A percentile compares a stretch with the other conserved stretches of the same genome.
phyloP scores from a whole-genome alignment of 2,797 vertebrate species.

The Coregonus ussuriensis region DNA sequence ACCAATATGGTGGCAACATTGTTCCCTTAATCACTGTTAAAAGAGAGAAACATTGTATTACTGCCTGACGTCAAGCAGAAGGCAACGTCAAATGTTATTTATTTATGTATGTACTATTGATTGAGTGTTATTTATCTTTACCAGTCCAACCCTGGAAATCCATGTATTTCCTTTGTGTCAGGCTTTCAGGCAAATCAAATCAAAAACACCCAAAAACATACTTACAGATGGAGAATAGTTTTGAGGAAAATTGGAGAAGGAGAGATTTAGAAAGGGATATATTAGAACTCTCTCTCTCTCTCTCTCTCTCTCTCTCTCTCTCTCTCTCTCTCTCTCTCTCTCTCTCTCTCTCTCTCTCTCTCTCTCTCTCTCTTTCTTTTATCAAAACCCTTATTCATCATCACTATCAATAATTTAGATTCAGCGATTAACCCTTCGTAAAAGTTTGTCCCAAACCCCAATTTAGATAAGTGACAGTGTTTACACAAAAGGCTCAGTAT shows the following conservation, averaged over 20 bases:
- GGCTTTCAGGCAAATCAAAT: not conserved
- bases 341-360: not conserved
- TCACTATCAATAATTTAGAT: constrained; percentile 49
- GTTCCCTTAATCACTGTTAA: constrained; percentile 55
- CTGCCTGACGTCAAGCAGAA: not conserved
- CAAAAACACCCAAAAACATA: not conserved
- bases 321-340: too few relatives aligned
- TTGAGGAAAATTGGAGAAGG: not conserved
- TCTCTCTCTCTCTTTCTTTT: constrained; percentile 11
- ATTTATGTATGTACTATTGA: not conserved
- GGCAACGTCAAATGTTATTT: not conserved
- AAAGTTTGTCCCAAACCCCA: constrained; percentile 40
- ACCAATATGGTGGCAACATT: constrained; percentile 60
- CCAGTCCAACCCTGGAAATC: not conserved
- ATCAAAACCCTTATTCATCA: constrained; percentile 53
- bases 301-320: not conserved
- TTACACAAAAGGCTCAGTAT: constrained; percentile 64
- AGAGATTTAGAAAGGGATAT: not conserved
- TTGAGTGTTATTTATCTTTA: not conserved
- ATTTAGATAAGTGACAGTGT: constrained; percentile 63
- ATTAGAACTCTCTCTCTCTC: not conserved
- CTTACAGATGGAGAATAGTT: not conserved
- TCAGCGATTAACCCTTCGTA: constrained; percentile 57
- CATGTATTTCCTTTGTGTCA: not conserved
- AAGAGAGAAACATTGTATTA: constrained; percentile 36